Evolutionary conservation across 2,797 vertebrate species (phyloP), one percentile per base, ranked within the genome.

Genomic region (Coracias cyanogaster): DNA sequence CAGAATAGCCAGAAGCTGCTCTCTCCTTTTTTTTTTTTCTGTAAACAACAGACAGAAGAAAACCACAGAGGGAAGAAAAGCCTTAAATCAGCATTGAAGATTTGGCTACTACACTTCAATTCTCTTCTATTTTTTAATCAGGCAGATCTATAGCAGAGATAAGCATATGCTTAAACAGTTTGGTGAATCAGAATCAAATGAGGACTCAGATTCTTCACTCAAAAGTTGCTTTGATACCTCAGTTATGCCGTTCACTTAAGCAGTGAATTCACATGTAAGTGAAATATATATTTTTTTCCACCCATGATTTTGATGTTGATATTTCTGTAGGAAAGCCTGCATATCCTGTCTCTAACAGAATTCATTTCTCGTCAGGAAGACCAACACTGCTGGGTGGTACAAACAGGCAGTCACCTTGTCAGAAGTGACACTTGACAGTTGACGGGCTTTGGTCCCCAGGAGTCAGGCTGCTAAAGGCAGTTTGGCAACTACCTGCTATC

Each of bases 131-230:
- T 92, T 91, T 92, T 88, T 57, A 84, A 84, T 22, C 48, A 92
- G 77, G 72, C 80, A 91, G 94, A 94, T 93, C 62, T 71, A 19
- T 82, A 91, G 62, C 73, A 76, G 80, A 91, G 95, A 95, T 96
- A 94, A 95, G 87, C 57, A 58, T 33, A 72, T 82, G 78, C 83
- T 86, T 79, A 82, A 93, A 84, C 51, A 77, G 81, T 69, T 74
- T 85, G 37, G 72, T 96, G 94, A 92, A 93, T 80, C 52, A 48
- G 83, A 93, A 89, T 86, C 64, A 95, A 91, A 88, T 60, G 65
- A 85, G 12, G 31, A 46, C 54, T 94, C 62, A 77, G 43, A 61
- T 67, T 86, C 86, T 85, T 21, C 61, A 35, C 73, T 93, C 71
- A 57, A 35, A 84, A 76, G 41, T 70, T 90, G 52, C 92, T 95